Evolutionary conservation across 2,888 invertebrate genomes (phyloP).

Genomic region (Sussaba pulchella): DNA sequence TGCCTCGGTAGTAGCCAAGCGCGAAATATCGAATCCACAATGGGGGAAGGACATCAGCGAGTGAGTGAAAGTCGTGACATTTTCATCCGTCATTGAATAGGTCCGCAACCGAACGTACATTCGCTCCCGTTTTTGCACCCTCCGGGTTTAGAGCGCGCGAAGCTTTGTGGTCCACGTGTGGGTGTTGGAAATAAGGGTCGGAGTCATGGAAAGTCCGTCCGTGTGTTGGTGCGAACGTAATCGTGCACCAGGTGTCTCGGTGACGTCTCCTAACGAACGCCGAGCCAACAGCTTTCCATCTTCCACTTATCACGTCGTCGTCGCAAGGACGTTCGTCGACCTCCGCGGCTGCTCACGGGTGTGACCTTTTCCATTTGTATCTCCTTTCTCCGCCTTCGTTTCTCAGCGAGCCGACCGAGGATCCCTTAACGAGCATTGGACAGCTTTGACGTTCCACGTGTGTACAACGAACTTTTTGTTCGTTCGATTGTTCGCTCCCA

Average conservation of each 20-base stretch:
- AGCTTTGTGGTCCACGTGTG: conserved; percentile 77
- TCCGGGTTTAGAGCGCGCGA: conserved; percentile 18
- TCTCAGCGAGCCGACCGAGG: conserved; percentile 54
- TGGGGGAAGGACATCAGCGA: conserved; percentile 31
- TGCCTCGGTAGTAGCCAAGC: conserved; percentile 13
- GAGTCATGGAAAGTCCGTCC: neutral
- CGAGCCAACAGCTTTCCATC: conserved; percentile 68
- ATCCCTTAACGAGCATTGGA: conserved; percentile 78
- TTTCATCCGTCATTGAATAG: conserved; percentile 79
- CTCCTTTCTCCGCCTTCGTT: conserved; percentile 48
- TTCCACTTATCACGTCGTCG: conserved; percentile 65
- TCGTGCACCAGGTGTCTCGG: conserved; percentile 82
- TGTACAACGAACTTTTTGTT: conserved; percentile 76
- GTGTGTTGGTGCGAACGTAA: conserved; percentile 75
- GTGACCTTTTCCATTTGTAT: conserved; percentile 32
- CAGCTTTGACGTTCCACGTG: conserved; percentile 68
- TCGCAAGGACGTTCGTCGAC: conserved; percentile 54
- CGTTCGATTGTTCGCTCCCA: conserved; percentile 79
- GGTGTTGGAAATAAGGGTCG: conserved; percentile 19
- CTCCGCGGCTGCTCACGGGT: conserved; percentile 33
- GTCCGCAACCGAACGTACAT: conserved; percentile 70
- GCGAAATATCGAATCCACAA: conserved; percentile 53
- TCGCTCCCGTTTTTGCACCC: conserved; percentile 55
- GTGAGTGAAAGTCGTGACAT: conserved; percentile 49
- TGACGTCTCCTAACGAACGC: conserved; percentile 82